A percentile compares a stretch with the other conserved stretches of the same genome.
phyloP scores from a whole-genome alignment of 2,888 invertebrate species.

The Napeogenes inachia region DNA sequence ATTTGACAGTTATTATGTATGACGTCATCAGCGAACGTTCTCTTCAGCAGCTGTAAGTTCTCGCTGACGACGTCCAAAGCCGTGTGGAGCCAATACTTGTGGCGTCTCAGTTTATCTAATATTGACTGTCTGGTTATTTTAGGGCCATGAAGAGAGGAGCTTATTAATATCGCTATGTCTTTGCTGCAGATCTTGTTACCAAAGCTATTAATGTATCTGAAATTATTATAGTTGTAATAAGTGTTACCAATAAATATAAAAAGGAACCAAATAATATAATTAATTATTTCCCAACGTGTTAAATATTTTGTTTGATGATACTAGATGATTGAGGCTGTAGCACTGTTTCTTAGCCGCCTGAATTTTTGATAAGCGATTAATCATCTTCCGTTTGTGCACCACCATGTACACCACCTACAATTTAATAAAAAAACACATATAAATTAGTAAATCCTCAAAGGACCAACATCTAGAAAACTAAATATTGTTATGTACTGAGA shows the following conservation, averaged over 20 bases:
- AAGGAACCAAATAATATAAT: background rate
- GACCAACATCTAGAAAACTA: too few relatives aligned
- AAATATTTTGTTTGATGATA: conserved; percentile 58
- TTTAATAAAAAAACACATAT: conserved; percentile 3
- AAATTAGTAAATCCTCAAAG: background rate
- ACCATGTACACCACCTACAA: conserved; percentile 58
- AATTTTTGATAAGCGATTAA: conserved; percentile 55
- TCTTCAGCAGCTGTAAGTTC: conserved; percentile 76
- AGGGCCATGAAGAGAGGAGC: conserved; percentile 41
- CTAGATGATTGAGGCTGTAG: conserved; percentile 62
- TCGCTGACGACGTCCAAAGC: conserved; percentile 78
- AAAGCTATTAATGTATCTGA: conserved; percentile 76
- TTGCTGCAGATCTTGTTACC: conserved; percentile 70
- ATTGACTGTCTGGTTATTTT: conserved; percentile 33
- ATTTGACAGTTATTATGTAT: conserved; percentile 80
- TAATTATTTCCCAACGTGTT: conserved; percentile 51
- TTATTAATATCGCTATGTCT: conserved; percentile 57
- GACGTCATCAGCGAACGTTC: conserved; percentile 69
- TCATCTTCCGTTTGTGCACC: conserved; percentile 63
- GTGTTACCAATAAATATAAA: background rate
- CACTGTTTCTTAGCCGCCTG: conserved; percentile 61
- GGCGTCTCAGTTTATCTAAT: conserved; percentile 63
- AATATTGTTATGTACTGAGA: too few relatives aligned
- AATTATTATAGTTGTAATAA: background rate
- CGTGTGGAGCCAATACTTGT: conserved; percentile 81